Percentiles rank a stretch among this genome's conserved stretches.
These are phyloP conservation scores for Miltochrista miniata DNA, from an alignment of 2,888 invertebrate species.

Conservation along the genomic window DNA sequence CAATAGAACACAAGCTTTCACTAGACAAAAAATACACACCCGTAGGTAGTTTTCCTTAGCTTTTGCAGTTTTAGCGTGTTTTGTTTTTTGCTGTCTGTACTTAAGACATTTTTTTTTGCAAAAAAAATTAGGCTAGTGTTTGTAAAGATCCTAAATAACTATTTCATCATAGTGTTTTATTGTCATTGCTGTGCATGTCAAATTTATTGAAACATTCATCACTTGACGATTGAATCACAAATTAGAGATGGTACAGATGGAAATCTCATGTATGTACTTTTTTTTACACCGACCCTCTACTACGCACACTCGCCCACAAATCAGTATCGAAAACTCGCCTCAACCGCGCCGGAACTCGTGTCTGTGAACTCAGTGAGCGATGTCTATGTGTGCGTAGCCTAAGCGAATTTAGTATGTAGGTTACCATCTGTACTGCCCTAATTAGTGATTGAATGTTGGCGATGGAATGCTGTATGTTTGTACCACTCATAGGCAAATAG, in stretches of 20 bases:
- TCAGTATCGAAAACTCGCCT: too few species aligned
- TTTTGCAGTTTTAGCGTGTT: constrained; percentile 18
- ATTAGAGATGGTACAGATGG: too few species aligned
- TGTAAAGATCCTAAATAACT: background rate
- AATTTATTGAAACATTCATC: constrained; percentile 23
- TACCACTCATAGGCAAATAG: too few species aligned
- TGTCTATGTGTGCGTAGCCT: too few species aligned
- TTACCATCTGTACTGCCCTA: too few species aligned
- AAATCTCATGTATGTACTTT: too few species aligned
- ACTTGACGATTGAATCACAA: background rate
- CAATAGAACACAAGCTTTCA: constrained; percentile 12
- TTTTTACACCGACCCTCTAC: too few species aligned
- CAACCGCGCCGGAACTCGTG: too few species aligned
- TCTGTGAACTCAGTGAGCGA: too few species aligned
- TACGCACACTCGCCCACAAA: too few species aligned
- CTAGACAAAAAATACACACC: constrained; percentile 16
- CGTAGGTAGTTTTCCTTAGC: constrained; percentile 18
- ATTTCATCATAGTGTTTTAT: background rate
- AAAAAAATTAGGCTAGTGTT: constrained; percentile 7
- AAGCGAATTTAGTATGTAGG: too few species aligned
- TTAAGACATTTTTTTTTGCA: background rate
- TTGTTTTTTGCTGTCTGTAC: constrained; percentile 4
- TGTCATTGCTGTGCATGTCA: constrained; percentile 41
- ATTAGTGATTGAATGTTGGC: constrained; percentile 26
- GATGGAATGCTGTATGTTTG: constrained; percentile 23